These are phyloP conservation scores for Trachelipus rathkii DNA, from an alignment of 1,140 invertebrate genomes.

Conservation along the genomic window DNA sequence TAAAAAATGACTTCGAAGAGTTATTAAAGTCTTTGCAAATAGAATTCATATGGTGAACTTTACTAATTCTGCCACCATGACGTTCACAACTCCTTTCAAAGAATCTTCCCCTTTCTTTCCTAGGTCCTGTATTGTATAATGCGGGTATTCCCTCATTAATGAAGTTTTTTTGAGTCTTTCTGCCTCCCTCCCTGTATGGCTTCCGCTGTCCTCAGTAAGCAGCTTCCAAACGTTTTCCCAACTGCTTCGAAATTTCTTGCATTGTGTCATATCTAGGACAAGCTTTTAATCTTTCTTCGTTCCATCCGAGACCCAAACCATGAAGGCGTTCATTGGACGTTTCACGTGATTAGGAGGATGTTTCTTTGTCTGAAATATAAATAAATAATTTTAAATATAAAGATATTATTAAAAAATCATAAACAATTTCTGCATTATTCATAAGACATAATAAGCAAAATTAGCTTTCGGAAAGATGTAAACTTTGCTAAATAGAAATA, in stretches of 20 bases:
- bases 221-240: conserved; percentile 86
- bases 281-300: conserved; percentile 86
- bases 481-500: too few species aligned
- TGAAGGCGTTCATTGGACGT: conserved; percentile 95
- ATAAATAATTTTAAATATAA: too few species aligned
- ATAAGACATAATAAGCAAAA: too few species aligned
- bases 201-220: conserved; percentile 78
- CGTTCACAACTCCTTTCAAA: conserved; percentile 25
- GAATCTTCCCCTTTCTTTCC: conserved; percentile 66
- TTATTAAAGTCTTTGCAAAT: conserved; percentile 20
- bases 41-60: conserved; percentile 27
- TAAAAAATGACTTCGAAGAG: not conserved
- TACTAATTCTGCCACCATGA: conserved; percentile 21
- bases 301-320: conserved; percentile 97
- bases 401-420: too few species aligned
- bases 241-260: conserved; percentile 89
- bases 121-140: conserved; percentile 95
- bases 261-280: conserved; percentile 91
- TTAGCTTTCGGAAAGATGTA: too few species aligned
- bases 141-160: conserved; percentile 92
- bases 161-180: conserved; percentile 80
- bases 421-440: too few species aligned
- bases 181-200: conserved; percentile 90
- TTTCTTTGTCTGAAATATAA: conserved; percentile 73
- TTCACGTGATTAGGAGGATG: conserved; percentile 93